Evolutionary conservation across 2,113 vertebrate genomes (phyloP).

Genomic region (Melanerpes aurifrons): DNA sequence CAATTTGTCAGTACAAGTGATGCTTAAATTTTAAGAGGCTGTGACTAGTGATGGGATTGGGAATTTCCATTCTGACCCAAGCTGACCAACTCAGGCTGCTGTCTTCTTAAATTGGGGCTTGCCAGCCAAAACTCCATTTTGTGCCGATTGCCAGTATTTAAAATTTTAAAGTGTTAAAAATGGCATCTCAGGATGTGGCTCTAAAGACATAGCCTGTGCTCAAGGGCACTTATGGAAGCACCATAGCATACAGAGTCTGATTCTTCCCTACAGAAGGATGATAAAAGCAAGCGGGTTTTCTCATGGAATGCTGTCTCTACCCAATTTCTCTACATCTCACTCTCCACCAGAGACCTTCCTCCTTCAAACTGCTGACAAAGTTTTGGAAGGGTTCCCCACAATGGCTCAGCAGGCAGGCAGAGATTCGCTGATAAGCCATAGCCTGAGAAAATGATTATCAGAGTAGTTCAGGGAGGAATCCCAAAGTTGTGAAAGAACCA

Average conservation of each 20-base stretch:
- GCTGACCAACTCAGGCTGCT: not conserved
- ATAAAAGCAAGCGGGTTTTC: not conserved
- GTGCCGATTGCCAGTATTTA: not conserved
- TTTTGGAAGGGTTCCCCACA: not conserved
- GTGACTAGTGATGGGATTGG: not conserved
- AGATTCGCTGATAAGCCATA: not conserved
- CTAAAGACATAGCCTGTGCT: not conserved
- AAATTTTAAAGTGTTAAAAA: not conserved
- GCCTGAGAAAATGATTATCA: not conserved
- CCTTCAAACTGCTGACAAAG: not conserved
- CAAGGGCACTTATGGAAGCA: not conserved
- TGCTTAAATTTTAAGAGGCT: constrained; percentile 1
- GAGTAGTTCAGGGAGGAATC: not conserved
- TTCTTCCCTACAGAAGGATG: not conserved
- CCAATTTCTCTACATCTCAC: not conserved
- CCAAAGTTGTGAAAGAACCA: not conserved
- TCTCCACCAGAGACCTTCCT: not conserved
- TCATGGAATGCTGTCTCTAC: not conserved
- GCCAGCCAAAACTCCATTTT: not conserved
- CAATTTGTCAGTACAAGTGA: constrained; percentile 6
- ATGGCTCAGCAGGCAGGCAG: not conserved
- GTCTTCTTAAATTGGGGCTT: not conserved
- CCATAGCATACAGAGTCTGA: not conserved
- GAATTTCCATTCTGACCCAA: not conserved
- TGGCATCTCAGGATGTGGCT: not conserved